Conservation (phyloP, 1,140 invertebrate genomes). For the Megalopta genalis region DNA sequence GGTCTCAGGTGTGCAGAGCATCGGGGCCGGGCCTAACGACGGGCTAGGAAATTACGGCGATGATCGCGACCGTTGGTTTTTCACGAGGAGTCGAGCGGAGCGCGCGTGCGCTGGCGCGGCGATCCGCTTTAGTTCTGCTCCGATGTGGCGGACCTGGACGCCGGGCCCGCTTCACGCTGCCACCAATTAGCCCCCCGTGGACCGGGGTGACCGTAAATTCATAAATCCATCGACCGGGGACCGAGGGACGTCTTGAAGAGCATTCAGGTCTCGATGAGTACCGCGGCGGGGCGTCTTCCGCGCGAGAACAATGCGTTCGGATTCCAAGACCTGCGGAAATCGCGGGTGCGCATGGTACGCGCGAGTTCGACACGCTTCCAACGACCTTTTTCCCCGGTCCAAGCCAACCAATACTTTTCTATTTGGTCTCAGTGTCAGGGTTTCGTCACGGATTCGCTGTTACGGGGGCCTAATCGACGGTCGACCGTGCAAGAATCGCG, state of each 20-base stretch:
- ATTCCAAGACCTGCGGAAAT: slow-evolving; percentile 22
- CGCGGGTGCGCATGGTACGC: neutral
- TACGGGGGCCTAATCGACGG: slow-evolving; percentile 2
- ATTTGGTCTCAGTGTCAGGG: neutral
- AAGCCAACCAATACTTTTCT: neutral
- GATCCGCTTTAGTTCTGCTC: neutral
- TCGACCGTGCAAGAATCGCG: slow-evolving; percentile 18
- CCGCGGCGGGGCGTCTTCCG: slow-evolving; percentile 47
- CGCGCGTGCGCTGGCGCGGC: neutral
- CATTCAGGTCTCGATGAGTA: slow-evolving; percentile 57
- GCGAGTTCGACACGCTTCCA: slow-evolving; percentile 22
- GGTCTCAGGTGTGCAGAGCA: neutral
- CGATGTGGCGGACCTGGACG: neutral
- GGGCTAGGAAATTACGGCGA: slow-evolving; percentile 38
- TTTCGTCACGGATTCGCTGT: neutral
- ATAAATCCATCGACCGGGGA: slow-evolving; percentile 59
- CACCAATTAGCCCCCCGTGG: slow-evolving; percentile 63
- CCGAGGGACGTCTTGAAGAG: slow-evolving; percentile 25
- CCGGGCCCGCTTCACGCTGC: slow-evolving; percentile 51
- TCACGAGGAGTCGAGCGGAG: neutral
- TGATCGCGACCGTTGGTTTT: slow-evolving; percentile 26
- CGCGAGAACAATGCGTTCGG: slow-evolving; percentile 47
- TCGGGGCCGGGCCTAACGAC: neutral
- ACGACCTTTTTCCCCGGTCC: neutral
- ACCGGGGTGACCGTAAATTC: slow-evolving; percentile 54